Conservation (phyloP, 2,888 invertebrate species). For the Holacanthella duospinosa region DNA sequence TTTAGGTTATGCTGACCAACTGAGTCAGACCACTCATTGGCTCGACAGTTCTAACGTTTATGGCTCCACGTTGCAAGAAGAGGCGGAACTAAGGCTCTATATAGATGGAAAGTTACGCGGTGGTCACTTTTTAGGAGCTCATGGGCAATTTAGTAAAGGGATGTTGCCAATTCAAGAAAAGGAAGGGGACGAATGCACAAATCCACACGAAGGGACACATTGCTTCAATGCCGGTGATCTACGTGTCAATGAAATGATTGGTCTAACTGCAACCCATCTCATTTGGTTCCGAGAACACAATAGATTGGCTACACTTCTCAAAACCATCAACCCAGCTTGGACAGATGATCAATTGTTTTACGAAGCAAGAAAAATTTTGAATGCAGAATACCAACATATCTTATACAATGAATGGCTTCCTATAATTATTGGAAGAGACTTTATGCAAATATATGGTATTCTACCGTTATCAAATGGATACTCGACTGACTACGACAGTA, state of each 20-base stretch:
- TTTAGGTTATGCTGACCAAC: slow-evolving; percentile 59
- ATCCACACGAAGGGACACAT: slow-evolving; percentile 7
- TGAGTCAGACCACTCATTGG: slow-evolving; percentile 58
- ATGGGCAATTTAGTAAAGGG: background rate
- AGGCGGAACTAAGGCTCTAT: slow-evolving; percentile 55
- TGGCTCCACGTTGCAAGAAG: slow-evolving; percentile 58
- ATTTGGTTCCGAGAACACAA: slow-evolving; percentile 36
- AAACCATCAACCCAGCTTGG: slow-evolving; percentile 27
- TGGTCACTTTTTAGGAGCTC: background rate
- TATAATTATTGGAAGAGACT: slow-evolving; percentile 28
- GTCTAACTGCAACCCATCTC: slow-evolving; percentile 27
- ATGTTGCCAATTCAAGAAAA: slow-evolving; percentile 14
- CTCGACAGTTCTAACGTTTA: slow-evolving; percentile 72
- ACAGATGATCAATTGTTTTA: slow-evolving; percentile 29
- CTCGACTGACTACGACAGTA: slow-evolving; percentile 39
- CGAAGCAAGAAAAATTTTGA: slow-evolving; percentile 24
- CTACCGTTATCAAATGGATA: slow-evolving; percentile 38
- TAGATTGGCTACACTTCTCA: slow-evolving; percentile 23
- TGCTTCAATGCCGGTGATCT: slow-evolving; percentile 32
- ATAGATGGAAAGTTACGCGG: slow-evolving; percentile 43
- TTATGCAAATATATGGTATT: slow-evolving; percentile 36
- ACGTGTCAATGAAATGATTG: slow-evolving; percentile 33
- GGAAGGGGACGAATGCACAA: slow-evolving; percentile 17
- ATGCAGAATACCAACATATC: slow-evolving; percentile 33
- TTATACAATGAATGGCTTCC: slow-evolving; percentile 35